Conservation (phyloP, 2,113 vertebrate genomes). For the Saccopteryx bilineata region DNA sequence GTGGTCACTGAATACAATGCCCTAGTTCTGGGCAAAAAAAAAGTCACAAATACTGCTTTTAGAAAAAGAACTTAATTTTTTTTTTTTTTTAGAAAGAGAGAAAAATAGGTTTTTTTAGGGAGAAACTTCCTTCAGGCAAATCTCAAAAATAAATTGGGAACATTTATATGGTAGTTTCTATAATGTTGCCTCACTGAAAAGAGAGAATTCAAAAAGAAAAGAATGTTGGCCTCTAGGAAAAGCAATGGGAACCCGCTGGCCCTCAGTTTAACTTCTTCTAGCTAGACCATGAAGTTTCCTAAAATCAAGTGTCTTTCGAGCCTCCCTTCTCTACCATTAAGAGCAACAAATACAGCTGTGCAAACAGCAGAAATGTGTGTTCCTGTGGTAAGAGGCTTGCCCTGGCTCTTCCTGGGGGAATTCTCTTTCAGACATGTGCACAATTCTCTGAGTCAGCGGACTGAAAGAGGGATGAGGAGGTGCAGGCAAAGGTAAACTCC, state of each 20-base stretch:
- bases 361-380: conserved; percentile 71
- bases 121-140: conserved; percentile 55
- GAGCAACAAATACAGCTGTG: conserved; percentile 79
- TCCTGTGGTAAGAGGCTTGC: neutral
- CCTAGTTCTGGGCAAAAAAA: conserved; percentile 59
- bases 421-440: conserved; percentile 18
- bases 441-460: neutral
- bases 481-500: neutral
- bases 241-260: conserved; percentile 64
- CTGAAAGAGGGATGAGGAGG: neutral
- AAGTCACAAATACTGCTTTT: conserved; percentile 65
- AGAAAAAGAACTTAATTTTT: conserved; percentile 59
- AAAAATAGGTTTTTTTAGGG: conserved; percentile 68
- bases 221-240: conserved; percentile 47
- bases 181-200: conserved; percentile 24
- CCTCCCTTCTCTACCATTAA: conserved; percentile 57
- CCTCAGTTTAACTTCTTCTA: conserved; percentile 69
- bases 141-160: conserved; percentile 70
- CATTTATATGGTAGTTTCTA: conserved; percentile 58
- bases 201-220: conserved; percentile 63
- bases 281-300: conserved; percentile 70
- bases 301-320: conserved; percentile 64
- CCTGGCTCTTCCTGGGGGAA: neutral
- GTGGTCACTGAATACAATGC: conserved; percentile 50
- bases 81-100: conserved; percentile 33